These are phyloP conservation scores for Habropoda laboriosa DNA, from an alignment of 1,140 invertebrate genomes.

Conservation along the genomic window DNA sequence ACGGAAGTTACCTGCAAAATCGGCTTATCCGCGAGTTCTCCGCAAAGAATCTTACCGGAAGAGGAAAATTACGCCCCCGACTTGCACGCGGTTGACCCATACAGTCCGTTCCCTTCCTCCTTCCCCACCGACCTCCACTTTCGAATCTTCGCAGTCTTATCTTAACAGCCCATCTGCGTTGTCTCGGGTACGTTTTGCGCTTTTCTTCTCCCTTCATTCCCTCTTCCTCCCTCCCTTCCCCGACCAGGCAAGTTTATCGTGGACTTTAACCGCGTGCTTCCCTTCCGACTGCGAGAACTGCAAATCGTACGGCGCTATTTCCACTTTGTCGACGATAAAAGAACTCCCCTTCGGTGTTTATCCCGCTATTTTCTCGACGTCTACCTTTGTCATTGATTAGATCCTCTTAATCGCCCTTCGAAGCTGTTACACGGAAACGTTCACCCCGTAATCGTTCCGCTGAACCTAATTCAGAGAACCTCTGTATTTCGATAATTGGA, in stretches of 20 bases:
- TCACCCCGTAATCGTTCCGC: neutral
- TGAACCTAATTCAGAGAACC: neutral
- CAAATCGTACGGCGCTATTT: conserved; percentile 43
- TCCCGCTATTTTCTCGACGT: conserved; percentile 50
- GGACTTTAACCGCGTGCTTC: conserved; percentile 52
- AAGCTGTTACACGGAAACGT: conserved; percentile 5
- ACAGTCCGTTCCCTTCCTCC: conserved; percentile 56
- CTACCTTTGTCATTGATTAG: conserved; percentile 56
- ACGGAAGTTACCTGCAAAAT: conserved; percentile 54
- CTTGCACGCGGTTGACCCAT: conserved; percentile 71
- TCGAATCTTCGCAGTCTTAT: conserved; percentile 68
- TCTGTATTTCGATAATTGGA: conserved; percentile 13
- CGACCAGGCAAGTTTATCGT: conserved; percentile 67
- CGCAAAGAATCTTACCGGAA: conserved; percentile 37
- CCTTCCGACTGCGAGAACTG: conserved; percentile 18
- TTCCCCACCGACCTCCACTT: conserved; percentile 11
- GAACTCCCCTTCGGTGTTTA: conserved; percentile 41
- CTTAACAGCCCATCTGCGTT: conserved; percentile 80
- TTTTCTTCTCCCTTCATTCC: conserved; percentile 43
- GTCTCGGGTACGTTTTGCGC: conserved; percentile 71
- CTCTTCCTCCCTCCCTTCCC: neutral
- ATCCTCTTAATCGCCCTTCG: conserved; percentile 32
- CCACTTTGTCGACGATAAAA: conserved; percentile 59
- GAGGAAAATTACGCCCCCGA: conserved; percentile 67
- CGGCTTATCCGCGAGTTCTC: conserved; percentile 66